phyloP scores from a whole-genome alignment of 2,113 vertebrate species.

The Rhabdomys dilectus region DNA sequence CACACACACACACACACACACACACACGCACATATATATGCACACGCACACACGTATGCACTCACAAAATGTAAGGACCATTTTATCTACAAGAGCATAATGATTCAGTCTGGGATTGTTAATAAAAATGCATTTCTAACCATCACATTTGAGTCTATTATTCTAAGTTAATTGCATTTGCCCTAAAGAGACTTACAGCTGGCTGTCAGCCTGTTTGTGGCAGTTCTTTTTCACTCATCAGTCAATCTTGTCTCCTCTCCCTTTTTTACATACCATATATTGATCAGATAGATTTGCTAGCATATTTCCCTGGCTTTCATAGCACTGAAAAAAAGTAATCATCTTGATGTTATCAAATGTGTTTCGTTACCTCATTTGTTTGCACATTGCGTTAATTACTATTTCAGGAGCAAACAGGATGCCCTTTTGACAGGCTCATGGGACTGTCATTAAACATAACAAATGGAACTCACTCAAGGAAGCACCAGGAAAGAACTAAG shows the following conservation, averaged over 20 bases:
- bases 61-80: conserved; percentile 85
- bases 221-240: conserved; percentile 90
- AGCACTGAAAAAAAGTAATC: conserved; percentile 55
- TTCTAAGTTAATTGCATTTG: conserved; percentile 94
- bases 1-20: conserved; percentile 84
- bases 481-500: conserved; percentile 3
- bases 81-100: conserved; percentile 90
- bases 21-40: conserved; percentile 81
- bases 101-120: conserved; percentile 89
- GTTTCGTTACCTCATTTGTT: conserved; percentile 85
- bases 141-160: conserved; percentile 93
- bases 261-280: conserved; percentile 87
- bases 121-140: conserved; percentile 92
- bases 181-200: conserved; percentile 92
- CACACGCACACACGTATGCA: conserved; percentile 83
- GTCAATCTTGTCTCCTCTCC: conserved; percentile 89
- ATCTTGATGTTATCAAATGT: conserved; percentile 82
- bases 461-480: conserved; percentile 66
- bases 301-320: conserved; percentile 81
- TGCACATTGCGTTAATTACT: conserved; percentile 85
- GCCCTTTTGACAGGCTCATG: conserved; percentile 78
- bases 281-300: conserved; percentile 89
- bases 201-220: conserved; percentile 92
- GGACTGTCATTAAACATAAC: conserved; percentile 81
- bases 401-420: conserved; percentile 85